Evolutionary conservation across 2,797 vertebrate species (phyloP), one percentile per base, ranked within the genome.

Genomic region (Tolypeutes matacus): DNA sequence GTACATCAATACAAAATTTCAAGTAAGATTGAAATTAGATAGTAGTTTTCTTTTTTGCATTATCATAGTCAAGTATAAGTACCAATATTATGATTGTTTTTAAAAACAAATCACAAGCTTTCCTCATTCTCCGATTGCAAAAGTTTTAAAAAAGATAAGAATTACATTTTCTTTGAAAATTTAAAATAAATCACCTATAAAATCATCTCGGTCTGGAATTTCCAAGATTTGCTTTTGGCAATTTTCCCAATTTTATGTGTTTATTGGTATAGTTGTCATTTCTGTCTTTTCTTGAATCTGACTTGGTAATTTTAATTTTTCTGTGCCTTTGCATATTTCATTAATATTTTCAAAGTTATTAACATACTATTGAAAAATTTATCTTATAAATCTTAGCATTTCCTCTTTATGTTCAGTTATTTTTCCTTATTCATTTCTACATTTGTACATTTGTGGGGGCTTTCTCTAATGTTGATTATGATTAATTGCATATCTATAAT

Each of bases 111-210:
- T 53, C 51, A 46, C 70, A 77, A 53, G 42, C 0, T 95, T 95
- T 90, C 9, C 36, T 91, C 36, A 60, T 3, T 39, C 29, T 8
- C 53, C 1, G 8, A 14, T 46, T 72, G 1, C 15, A 60, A 78
- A 65, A 58, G 2, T 49, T 29, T 39, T 46, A 6, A 46, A 46
- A 29, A 73, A 65, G 51, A 46, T 42, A 29, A 62, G 31, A 65
- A 2, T 15, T 76, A 93, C 49, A 4, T 62, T 76, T 85, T 92
- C 8, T 70, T 67, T 86, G 25, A 49, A 89, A 5, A 78, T 23
- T 51, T 81, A 86, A 70, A 94, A 76, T 86, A 56, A 82, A 81
- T 77, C 46, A 81, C 39, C n/a, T 25, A 53, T n/a, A 75, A 92
- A 86, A 70, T 91, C 29, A 53, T 81, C 15, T 75, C 60, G 82